phyloP scores from a whole-genome alignment of 1,140 invertebrate species.

The Drosophila arizonae region DNA sequence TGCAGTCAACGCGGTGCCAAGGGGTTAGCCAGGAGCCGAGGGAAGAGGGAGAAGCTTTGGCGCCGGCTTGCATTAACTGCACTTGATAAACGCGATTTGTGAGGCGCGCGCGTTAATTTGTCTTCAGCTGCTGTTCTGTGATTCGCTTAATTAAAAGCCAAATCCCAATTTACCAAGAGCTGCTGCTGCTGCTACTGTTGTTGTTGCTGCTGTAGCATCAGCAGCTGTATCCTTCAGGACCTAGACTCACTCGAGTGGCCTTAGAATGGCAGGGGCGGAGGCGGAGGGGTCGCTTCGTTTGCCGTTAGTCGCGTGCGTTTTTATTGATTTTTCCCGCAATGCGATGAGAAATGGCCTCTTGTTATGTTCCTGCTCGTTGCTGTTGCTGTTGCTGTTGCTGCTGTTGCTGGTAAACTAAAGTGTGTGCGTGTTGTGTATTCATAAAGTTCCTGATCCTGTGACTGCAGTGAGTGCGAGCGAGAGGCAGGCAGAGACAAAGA shows the following conservation, averaged over 20 bases:
- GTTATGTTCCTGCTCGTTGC: slow-evolving; percentile 17
- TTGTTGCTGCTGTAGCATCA: too few species aligned
- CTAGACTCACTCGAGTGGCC: neutral
- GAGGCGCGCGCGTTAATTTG: slow-evolving; percentile 30
- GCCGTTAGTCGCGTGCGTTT: slow-evolving; percentile 58
- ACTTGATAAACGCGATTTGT: slow-evolving; percentile 34
- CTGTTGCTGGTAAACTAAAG: neutral
- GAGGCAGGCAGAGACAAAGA: neutral
- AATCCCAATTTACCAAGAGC: slow-evolving; percentile 8
- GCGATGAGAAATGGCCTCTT: slow-evolving; percentile 22
- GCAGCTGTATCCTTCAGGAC: neutral
- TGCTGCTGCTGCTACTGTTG: neutral
- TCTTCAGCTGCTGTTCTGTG: slow-evolving; percentile 4
- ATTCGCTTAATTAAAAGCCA: slow-evolving; percentile 45
- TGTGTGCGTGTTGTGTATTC: slow-evolving; percentile 40
- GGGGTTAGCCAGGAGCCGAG: neutral
- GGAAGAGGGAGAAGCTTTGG: neutral
- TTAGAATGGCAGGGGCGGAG: slow-evolving; percentile 12
- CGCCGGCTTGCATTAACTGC: slow-evolving; percentile 42
- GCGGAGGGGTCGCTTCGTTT: slow-evolving; percentile 5
- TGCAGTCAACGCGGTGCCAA: neutral
- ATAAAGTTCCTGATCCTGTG: slow-evolving; percentile 38
- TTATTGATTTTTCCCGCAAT: slow-evolving; percentile 73
- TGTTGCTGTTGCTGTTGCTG: slow-evolving; percentile 14
- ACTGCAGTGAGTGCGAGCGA: neutral